Base-by-base conservation (phyloP, 2,113 vertebrate species). In the Maccullochella peelii region DNA sequence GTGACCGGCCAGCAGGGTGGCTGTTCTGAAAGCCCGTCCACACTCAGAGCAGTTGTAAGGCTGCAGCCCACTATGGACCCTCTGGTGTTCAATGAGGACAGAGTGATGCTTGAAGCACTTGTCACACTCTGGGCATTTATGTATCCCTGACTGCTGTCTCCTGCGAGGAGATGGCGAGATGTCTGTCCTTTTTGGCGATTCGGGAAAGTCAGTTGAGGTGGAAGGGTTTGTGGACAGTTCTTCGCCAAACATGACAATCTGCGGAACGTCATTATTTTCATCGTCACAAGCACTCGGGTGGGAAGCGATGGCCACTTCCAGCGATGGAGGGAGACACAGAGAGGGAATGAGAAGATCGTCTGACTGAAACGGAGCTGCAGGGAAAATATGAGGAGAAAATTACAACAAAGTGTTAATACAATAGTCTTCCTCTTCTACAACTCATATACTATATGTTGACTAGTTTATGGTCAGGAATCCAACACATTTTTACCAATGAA, bases 1-100 rank as follows among this genome's bases (percentile, higher is more conserved):
- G 92, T 95, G 94, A 3, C 93, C 91, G 0, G 94, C 92, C 52
- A 95, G 85, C 30, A 94, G 81, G 0, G 92, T 93, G 68, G 94
- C 92, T 0, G 92, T 93, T 33, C 94, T 77, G 88, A 94, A 95
- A 6, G 94, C 92, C 66, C 93, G 67, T 1, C 94, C 94, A 2
- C 94, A 95, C 83, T 94, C 92, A 0, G 94, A 95, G 90, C 94
- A 95, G 91, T 91, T 92, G 85, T 94, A 95, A 1, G 94, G 94
- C 79, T 93, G 92, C 50, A 93, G 79, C 33, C 94, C 94, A 0
- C 83, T 94, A 88, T 95, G 94, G 44, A 94, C 90, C 50, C 94
- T 63, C 85, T 91, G 91, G 79, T 95, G 94, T 6, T 94, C 93
- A 0, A 92, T 82, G 67, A 95, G 91, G 30, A 94, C 93, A 0